Percentiles rank a stretch among this genome's conserved stretches.
Conservation (phyloP, 2,113 vertebrate genomes). For the Boulengeromyrus knoepffleri region DNA sequence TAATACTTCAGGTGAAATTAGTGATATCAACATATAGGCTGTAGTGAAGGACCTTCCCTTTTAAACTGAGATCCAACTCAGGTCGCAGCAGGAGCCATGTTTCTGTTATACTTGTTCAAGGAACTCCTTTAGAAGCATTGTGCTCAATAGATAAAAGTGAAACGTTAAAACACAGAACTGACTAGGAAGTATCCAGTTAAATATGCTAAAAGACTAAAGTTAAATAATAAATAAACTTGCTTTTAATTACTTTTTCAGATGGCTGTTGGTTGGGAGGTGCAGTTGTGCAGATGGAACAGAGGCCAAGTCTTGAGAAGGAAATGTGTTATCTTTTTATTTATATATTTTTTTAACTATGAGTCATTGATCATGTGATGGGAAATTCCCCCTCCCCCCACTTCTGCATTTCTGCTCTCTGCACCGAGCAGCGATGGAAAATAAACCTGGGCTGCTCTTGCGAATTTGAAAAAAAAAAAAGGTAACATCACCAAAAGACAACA, state of each 20-base stretch:
- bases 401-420: conserved; percentile 41
- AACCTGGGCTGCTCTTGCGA: neutral
- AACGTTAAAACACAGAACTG: neutral
- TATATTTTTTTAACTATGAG: conserved; percentile 18
- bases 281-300: conserved; percentile 4
- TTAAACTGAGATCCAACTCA: neutral
- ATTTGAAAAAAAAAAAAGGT: neutral
- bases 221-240: neutral
- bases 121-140: neutral
- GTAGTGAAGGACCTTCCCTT: neutral
- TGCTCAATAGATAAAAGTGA: neutral
- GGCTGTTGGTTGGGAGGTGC: neutral
- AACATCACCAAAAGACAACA: neutral
- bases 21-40: neutral
- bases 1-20: neutral
- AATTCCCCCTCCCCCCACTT: conserved; percentile 51
- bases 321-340: neutral
- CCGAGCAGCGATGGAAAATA: conserved; percentile 38
- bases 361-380: conserved; percentile 58
- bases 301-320: neutral
- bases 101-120: neutral
- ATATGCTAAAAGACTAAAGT: neutral
- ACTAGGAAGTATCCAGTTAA: neutral
- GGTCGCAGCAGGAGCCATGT: neutral
- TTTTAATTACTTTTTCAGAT: neutral